These are phyloP conservation scores for Patagioenas fasciata DNA, from an alignment of 2,113 vertebrate species.

Conservation along the genomic window DNA sequence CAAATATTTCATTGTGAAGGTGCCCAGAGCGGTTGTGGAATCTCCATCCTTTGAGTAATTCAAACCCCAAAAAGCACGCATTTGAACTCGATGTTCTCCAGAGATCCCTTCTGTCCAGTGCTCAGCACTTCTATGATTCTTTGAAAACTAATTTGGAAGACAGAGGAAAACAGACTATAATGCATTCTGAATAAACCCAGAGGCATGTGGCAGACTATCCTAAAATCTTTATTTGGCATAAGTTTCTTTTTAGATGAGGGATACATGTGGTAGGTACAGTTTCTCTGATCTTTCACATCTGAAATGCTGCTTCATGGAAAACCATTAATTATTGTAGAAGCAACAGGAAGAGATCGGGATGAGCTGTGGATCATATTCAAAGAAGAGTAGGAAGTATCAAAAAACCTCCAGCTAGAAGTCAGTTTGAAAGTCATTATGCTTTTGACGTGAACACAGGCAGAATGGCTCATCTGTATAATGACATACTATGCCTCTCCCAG, in stretches of 20 bases:
- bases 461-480: background rate
- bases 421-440: background rate
- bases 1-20: background rate
- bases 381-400: background rate
- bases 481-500: background rate
- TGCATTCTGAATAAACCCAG: background rate
- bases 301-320: background rate
- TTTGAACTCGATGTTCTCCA: background rate
- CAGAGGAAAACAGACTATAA: background rate
- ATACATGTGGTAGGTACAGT: too few relatives aligned
- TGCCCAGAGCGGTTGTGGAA: background rate
- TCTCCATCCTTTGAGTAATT: background rate
- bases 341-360: background rate
- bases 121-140: background rate
- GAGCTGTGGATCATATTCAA: background rate
- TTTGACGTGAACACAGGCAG: background rate
- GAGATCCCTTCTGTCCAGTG: background rate
- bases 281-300: background rate
- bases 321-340: background rate
- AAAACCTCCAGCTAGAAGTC: background rate
- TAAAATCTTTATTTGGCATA: background rate
- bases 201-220: background rate
- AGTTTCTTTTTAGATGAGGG: background rate
- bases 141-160: background rate
- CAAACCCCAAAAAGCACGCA: background rate